Conservation (phyloP, 2,888 invertebrate species). For the Drosophila demipolita region DNA sequence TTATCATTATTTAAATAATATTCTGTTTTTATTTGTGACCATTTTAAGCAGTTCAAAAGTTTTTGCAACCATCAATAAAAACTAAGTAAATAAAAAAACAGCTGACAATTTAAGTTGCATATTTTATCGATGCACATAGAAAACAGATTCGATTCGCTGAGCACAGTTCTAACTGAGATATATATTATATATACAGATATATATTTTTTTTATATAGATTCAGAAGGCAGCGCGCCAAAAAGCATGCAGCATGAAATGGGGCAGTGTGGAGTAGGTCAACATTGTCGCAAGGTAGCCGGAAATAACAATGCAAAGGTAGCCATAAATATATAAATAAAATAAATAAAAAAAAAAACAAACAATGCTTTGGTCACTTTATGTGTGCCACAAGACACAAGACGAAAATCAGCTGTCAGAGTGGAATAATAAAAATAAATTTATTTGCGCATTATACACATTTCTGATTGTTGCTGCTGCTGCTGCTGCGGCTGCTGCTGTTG, state of each 20-base stretch:
- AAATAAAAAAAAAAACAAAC: conserved; percentile 6
- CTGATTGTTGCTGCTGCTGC: conserved; percentile 20
- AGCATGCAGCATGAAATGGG: conserved; percentile 17
- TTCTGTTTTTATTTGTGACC: neutral
- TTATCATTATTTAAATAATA: too few relatives aligned
- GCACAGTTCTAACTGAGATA: neutral
- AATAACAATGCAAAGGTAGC: conserved; percentile 9
- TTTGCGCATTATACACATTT: conserved; percentile 58
- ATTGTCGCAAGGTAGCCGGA: conserved; percentile 11
- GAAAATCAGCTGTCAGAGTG: conserved; percentile 74
- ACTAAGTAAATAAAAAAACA: neutral
- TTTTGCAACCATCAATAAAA: neutral
- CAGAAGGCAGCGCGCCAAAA: conserved; percentile 33
- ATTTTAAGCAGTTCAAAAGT: neutral
- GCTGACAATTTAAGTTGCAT: neutral
- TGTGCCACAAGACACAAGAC: conserved; percentile 26
- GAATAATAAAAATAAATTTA: conserved; percentile 78
- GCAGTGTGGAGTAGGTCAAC: conserved; percentile 34
- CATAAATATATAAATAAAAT: neutral
- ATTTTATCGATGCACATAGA: neutral
- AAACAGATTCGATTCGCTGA: neutral
- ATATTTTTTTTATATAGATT: neutral
- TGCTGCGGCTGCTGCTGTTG: conserved; percentile 19
- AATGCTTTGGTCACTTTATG: conserved; percentile 37
- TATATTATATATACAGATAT: neutral